A percentile compares a stretch with the other conserved stretches of the same genome.
These are phyloP conservation scores for Clavelina lepadiformis DNA, from an alignment of 23 tunicate genomes.

Conservation along the genomic window DNA sequence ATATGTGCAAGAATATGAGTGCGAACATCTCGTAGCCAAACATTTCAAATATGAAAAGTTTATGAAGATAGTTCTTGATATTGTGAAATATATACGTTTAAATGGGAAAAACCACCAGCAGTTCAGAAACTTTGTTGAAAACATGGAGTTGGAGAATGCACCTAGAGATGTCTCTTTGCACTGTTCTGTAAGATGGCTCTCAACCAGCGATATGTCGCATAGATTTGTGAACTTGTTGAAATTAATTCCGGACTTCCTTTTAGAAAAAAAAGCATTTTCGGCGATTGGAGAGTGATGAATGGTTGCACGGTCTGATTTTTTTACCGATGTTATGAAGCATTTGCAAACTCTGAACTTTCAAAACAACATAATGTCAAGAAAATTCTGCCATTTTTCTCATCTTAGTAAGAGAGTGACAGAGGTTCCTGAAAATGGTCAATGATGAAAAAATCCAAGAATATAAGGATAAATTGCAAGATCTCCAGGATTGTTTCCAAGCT, in stretches of 20 bases:
- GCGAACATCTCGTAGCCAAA: too few species aligned
- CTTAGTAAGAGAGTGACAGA: background rate
- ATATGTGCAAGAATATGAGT: too few species aligned
- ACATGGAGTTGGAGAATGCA: too few species aligned
- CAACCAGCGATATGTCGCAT: background rate
- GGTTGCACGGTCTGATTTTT: background rate
- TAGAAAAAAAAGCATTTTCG: slow-evolving; percentile 1
- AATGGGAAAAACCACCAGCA: background rate
- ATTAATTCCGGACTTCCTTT: background rate
- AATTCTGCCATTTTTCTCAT: background rate
- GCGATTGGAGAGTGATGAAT: background rate
- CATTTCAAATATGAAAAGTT: background rate
- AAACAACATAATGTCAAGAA: background rate
- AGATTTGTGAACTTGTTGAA: background rate
- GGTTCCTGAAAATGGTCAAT: background rate
- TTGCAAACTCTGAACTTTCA: background rate
- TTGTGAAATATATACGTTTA: background rate
- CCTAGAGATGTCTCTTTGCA: too few species aligned
- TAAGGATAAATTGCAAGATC: background rate
- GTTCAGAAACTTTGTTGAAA: background rate
- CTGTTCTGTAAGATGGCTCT: background rate
- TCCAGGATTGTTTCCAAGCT: background rate
- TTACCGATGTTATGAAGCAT: background rate
- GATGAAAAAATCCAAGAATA: background rate
- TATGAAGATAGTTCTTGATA: background rate